These are phyloP conservation scores for Amblyopsis hoosieri DNA, from an alignment of 2,797 vertebrate genomes.

Conservation along the genomic window DNA sequence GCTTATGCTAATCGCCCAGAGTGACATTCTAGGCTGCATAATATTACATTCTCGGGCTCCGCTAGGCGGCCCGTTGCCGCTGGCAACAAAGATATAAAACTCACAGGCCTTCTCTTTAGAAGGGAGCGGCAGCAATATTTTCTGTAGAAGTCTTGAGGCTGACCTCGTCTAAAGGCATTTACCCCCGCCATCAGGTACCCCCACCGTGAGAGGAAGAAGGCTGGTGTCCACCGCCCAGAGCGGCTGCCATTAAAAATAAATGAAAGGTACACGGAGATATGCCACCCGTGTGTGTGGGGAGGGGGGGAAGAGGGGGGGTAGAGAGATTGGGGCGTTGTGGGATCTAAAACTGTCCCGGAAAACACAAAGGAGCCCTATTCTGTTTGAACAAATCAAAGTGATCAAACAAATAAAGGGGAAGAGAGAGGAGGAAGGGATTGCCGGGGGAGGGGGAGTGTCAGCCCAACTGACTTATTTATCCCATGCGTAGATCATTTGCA, in stretches of 20 bases:
- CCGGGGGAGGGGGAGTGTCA: neutral
- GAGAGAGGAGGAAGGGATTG: neutral
- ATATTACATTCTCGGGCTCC: too few species aligned
- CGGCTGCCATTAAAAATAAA: slow-evolving; percentile 74
- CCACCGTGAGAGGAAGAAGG: slow-evolving; percentile 9
- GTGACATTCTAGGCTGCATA: too few species aligned
- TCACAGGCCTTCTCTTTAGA: neutral
- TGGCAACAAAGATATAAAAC: slow-evolving; percentile 1
- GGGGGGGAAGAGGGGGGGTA: too few species aligned
- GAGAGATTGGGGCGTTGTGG: neutral
- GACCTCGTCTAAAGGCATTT: slow-evolving; percentile 46
- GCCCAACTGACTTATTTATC: too few species aligned
- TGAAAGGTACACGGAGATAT: slow-evolving; percentile 71
- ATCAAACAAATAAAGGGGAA: slow-evolving; percentile 67
- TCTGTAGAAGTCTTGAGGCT: slow-evolving; percentile 20
- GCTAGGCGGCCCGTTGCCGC: slow-evolving; percentile 7
- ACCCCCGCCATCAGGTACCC: slow-evolving; percentile 21
- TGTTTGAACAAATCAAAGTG: slow-evolving; percentile 78
- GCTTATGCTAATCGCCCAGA: too few species aligned
- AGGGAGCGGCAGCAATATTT: slow-evolving; percentile 14
- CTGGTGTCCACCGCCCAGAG: slow-evolving; percentile 45
- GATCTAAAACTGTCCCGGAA: slow-evolving; percentile 53
- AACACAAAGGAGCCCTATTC: slow-evolving; percentile 55
- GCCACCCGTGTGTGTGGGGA: slow-evolving; percentile 46
- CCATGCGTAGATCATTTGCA: too few species aligned